These are phyloP conservation scores for Acanthaster planci DNA, from an alignment of 35 echinoderm and acorn worm genomes.

Conservation along the genomic window DNA sequence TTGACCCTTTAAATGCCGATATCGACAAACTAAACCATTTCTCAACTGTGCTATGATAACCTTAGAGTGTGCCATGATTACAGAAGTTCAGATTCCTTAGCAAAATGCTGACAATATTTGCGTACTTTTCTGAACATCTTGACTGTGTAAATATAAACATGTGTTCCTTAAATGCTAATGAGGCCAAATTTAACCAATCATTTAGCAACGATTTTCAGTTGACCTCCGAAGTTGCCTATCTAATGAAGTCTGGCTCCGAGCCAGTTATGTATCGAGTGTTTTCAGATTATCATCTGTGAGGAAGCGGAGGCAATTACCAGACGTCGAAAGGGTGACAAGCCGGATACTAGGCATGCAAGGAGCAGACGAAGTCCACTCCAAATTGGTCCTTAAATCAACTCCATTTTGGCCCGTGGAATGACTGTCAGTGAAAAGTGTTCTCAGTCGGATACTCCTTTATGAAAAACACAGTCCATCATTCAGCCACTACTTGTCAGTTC, in stretches of 20 bases:
- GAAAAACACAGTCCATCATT: neutral
- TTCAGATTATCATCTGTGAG: too few species aligned
- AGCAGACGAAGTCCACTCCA: constrained; percentile 16
- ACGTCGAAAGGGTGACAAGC: too few species aligned
- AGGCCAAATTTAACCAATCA: neutral
- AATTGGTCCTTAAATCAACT: neutral
- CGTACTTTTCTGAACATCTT: neutral
- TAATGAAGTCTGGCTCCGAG: too few species aligned
- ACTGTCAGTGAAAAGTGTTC: neutral
- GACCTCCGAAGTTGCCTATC: too few species aligned
- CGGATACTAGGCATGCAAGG: neutral
- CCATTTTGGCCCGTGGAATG: neutral
- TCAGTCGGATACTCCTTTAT: neutral
- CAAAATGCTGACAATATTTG: neutral
- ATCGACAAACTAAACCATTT: neutral
- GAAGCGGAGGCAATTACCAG: too few species aligned
- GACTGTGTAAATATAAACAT: neutral
- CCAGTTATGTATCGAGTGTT: too few species aligned
- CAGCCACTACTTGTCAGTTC: neutral
- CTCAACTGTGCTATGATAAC: neutral
- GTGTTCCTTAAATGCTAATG: constrained; percentile 5
- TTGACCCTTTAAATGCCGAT: neutral
- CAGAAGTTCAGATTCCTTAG: neutral
- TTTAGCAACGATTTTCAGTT: too few species aligned
- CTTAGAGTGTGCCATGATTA: neutral